Percentiles rank a stretch among this genome's conserved stretches.
Evolutionary conservation across 2,888 invertebrate genomes (phyloP).

Genomic region (Habroteleia sp.): DNA sequence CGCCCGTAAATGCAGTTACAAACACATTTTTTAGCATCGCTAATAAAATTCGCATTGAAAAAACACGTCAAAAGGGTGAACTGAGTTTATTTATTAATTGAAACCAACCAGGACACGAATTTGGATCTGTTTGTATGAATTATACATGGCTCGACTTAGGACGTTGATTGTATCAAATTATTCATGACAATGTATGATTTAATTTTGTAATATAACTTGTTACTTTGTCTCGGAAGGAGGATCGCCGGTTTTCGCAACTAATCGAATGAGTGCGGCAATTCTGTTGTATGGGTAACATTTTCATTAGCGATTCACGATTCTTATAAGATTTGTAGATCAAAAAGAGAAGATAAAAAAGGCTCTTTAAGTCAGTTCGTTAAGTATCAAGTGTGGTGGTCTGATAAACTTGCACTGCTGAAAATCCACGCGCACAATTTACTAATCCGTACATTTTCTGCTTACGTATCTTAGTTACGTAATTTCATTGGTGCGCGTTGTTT

Average conservation of each 20-base stretch:
- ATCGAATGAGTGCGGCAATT: constrained; percentile 47
- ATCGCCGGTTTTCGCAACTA: constrained; percentile 54
- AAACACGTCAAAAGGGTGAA: constrained; percentile 12
- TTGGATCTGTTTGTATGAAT: constrained; percentile 40
- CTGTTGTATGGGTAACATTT: constrained; percentile 47
- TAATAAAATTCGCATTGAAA: constrained; percentile 4
- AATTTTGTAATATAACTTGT: constrained; percentile 53
- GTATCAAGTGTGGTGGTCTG: constrained; percentile 59
- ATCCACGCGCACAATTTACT: constrained; percentile 66
- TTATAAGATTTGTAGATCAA: constrained; percentile 46
- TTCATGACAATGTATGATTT: constrained; percentile 59
- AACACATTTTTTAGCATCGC: background rate
- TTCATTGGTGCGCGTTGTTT: constrained; percentile 67
- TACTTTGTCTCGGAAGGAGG: constrained; percentile 44
- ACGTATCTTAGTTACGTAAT: constrained; percentile 73
- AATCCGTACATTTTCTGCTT: constrained; percentile 71
- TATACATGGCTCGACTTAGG: constrained; percentile 33
- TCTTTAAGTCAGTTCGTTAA: constrained; percentile 59
- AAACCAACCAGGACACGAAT: constrained; percentile 28
- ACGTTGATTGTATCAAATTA: constrained; percentile 56
- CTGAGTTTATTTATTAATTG: constrained; percentile 23
- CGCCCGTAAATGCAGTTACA: background rate
- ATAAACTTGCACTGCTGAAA: constrained; percentile 61
- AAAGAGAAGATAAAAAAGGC: constrained; percentile 10
- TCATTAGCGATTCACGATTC: constrained; percentile 51